phyloP scores from a whole-genome alignment of 2,797 vertebrate genomes.

The Mus spretus region DNA sequence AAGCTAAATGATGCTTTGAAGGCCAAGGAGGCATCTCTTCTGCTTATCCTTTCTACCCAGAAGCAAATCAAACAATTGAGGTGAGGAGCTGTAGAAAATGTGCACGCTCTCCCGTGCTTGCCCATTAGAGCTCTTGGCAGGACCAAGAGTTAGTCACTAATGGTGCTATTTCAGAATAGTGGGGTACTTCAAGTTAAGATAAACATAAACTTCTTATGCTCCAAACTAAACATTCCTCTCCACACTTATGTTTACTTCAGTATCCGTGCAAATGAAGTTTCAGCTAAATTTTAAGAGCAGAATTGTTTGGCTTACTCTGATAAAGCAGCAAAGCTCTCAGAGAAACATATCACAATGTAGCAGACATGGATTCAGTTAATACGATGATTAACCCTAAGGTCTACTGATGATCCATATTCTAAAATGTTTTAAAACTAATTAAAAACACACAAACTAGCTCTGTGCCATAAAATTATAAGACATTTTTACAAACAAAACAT shows the following conservation, averaged over 20 bases:
- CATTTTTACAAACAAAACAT: constrained; percentile 27
- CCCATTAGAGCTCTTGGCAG: neutral
- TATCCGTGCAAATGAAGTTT: constrained; percentile 38
- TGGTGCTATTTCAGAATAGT: constrained; percentile 30
- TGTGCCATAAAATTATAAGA: neutral
- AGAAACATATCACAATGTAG: constrained; percentile 3
- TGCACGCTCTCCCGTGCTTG: fast-evolving
- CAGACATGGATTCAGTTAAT: constrained; percentile 44
- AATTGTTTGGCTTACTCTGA: constrained; percentile 6
- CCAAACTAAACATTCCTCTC: constrained; percentile 44
- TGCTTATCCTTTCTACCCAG: neutral
- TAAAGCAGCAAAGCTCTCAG: neutral
- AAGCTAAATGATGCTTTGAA: neutral
- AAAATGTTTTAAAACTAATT: constrained; percentile 35
- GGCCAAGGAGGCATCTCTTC: neutral
- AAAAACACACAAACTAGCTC: constrained; percentile 13
- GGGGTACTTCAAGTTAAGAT: constrained; percentile 58
- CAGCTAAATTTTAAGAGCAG: constrained; percentile 30
- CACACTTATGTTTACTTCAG: constrained; percentile 40
- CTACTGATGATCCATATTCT: constrained; percentile 38
- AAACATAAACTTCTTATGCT: constrained; percentile 52
- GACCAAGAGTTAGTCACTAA: neutral
- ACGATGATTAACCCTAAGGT: constrained; percentile 11
- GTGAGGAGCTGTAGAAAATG: neutral
- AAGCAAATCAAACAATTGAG: neutral